Percentiles rank a stretch among this genome's conserved stretches.
phyloP scores from a whole-genome alignment of 1,140 invertebrate species.

The Papilio xuthus region DNA sequence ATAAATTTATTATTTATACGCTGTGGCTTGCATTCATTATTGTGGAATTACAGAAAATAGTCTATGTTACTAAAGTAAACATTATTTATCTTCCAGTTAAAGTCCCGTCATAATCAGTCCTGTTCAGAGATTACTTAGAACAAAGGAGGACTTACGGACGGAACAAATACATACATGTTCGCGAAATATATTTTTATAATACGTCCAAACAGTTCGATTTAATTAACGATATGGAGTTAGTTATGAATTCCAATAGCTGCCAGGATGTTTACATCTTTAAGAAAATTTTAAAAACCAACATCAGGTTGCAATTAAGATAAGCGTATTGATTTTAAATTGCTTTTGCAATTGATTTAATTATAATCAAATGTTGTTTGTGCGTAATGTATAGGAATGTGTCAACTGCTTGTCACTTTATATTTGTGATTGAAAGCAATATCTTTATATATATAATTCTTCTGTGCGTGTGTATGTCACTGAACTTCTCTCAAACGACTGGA shows the following conservation, averaged over 20 bases:
- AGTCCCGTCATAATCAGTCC: background rate
- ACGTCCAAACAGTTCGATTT: too few relatives aligned
- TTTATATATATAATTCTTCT: too few relatives aligned
- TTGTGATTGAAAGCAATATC: constrained; percentile 7
- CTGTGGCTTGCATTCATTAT: background rate
- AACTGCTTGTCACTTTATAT: constrained; percentile 11
- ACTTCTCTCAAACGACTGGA: too few relatives aligned
- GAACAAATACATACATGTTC: too few relatives aligned
- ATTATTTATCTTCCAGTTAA: background rate
- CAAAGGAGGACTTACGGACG: background rate
- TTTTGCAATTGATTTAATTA: constrained; percentile 10
- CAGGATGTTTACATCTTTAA: background rate
- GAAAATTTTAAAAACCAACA: background rate
- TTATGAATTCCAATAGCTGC: background rate
- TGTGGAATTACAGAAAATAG: too few relatives aligned
- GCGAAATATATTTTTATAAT: too few relatives aligned
- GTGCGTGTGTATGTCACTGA: too few relatives aligned
- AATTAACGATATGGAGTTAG: too few relatives aligned
- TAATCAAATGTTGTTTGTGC: background rate
- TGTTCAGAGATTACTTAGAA: background rate
- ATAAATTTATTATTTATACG: background rate
- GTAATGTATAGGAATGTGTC: constrained; percentile 16
- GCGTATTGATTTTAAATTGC: constrained; percentile 21
- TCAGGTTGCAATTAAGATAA: constrained; percentile 24
- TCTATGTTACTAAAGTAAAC: too few relatives aligned